Conservation (phyloP, 2,888 invertebrate species). For the Dynastes grantii region DNA sequence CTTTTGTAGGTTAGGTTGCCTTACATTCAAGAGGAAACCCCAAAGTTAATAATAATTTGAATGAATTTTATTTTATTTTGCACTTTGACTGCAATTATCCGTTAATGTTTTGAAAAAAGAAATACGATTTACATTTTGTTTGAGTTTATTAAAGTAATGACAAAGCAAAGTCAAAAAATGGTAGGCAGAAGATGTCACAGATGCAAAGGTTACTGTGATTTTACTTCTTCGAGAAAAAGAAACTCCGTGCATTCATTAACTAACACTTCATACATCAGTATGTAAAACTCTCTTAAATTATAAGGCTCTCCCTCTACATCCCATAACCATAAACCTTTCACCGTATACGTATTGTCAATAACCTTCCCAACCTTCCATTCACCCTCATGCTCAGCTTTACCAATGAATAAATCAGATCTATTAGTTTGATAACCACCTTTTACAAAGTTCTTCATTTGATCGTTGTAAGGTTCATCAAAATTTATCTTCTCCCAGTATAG, state of each 20-base stretch:
- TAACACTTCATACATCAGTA: not conserved
- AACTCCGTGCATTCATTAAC: not conserved
- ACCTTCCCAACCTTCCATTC: constrained; percentile 26
- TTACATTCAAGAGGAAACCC: too few relatives aligned
- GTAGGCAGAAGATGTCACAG: too few relatives aligned
- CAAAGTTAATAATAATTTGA: too few relatives aligned
- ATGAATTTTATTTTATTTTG: too few relatives aligned
- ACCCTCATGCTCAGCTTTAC: constrained; percentile 6
- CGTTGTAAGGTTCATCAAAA: not conserved
- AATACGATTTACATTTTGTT: too few relatives aligned
- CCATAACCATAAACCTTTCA: not conserved
- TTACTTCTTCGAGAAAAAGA: too few relatives aligned
- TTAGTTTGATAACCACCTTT: not conserved
- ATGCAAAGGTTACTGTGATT: too few relatives aligned
- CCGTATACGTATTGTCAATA: not conserved
- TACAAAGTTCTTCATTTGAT: not conserved
- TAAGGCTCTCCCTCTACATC: not conserved
- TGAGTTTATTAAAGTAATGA: too few relatives aligned
- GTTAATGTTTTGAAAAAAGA: too few relatives aligned
- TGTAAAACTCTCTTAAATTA: not conserved
- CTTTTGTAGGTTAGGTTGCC: too few relatives aligned
- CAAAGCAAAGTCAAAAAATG: too few relatives aligned
- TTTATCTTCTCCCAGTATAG: constrained; percentile 12
- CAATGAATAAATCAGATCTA: not conserved
- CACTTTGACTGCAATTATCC: too few relatives aligned